Evolutionary conservation across 2,797 vertebrate genomes (phyloP), one percentile per base, ranked within the genome.

Genomic region (Enteromius unitaeniatus): DNA sequence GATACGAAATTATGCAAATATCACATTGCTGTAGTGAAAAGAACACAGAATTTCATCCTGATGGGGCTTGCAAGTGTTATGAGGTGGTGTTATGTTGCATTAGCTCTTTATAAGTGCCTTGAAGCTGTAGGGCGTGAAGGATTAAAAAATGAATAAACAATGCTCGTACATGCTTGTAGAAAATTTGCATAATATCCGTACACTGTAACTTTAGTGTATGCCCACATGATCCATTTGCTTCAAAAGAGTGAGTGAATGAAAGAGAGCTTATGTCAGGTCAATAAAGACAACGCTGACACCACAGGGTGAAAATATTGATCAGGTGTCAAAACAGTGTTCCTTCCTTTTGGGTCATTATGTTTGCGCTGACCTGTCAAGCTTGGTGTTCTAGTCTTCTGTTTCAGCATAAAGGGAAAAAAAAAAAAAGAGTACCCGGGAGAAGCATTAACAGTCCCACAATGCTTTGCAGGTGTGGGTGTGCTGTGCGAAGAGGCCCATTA

Each of bases 401-500:
- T 47, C 65, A 58, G 34, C 34, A 14, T 58, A n/a, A 70, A 70
- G 15, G 15, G 65, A 65, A 45, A 40, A 40, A 37, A 28, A 70
- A 65, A 45, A 40, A 40, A 51, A 72, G 37, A 2, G 19, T 62
- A 60, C 40, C 28, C 51, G 13, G 34, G 62, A 68, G 72, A 51
- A 81, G 37, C 64, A 67, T 82, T 62, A 84, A 81, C 23, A 19
- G 28, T n/a, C 37, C 67, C n/a, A 70, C 2, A 60, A 5, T 72
- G 51, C 67, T 72, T 81, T 81, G 49, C 45, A 28, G 78, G 53
- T 31, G 65, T 51, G 37, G 55, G 53, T n/a, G 11, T 15, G 42
- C 42, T 76, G 68, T 55, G 11, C 11, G 37, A 17, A 62, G 64
- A 72, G 64, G 31, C 42, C 49, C 68, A 55, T 86, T 84, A 82